Percentiles rank a stretch among this genome's conserved stretches.
Conservation (phyloP, 2,113 vertebrate species). For the Nesoenas mayeri region DNA sequence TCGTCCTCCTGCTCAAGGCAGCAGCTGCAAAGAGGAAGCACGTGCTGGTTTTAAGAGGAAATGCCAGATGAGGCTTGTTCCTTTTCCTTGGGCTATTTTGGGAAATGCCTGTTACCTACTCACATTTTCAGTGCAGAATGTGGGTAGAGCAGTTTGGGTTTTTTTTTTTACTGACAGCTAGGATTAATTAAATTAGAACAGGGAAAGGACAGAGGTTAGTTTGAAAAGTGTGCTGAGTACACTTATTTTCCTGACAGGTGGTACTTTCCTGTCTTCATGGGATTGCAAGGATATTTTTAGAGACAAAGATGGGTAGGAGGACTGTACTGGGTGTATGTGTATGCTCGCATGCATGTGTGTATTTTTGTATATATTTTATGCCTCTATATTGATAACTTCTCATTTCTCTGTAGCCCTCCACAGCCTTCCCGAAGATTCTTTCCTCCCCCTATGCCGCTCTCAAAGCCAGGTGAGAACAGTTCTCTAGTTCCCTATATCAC, state of each 20-base stretch:
- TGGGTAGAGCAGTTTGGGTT: neutral
- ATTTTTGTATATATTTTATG: neutral
- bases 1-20: neutral
- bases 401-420: constrained; percentile 80
- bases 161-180: neutral
- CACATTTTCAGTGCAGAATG: neutral
- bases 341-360: neutral
- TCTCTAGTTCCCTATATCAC: neutral
- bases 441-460: constrained; percentile 96
- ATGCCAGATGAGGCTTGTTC: neutral
- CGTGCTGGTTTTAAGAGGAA: neutral
- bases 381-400: neutral
- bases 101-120: neutral
- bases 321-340: neutral
- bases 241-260: neutral
- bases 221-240: neutral
- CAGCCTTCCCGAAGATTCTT: constrained; percentile 91
- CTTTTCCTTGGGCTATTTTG: neutral
- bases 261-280: neutral
- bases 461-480: constrained; percentile 88
- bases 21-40: neutral
- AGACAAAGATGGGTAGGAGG: neutral
- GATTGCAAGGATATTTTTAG: neutral
- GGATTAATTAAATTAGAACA: neutral
- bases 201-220: neutral